Evolutionary conservation across 64 coral and sea anemone genomes (phyloP).

Genomic region (Catalaphyllia jardinei): DNA sequence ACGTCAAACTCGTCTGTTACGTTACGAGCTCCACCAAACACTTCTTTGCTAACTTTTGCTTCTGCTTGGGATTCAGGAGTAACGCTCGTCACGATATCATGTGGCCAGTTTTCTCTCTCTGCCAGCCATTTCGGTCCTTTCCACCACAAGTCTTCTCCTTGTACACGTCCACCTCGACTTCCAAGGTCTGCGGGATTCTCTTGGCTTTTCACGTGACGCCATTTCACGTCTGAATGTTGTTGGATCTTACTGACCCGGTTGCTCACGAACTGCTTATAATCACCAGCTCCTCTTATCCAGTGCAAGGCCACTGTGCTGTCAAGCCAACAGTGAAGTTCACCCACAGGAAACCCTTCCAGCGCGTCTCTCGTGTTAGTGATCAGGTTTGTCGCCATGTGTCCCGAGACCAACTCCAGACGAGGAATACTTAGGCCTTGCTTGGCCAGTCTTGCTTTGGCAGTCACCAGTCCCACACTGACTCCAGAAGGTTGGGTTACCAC

Average conservation of each 20-base stretch:
- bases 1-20: too few relatives aligned
- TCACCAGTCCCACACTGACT: not conserved
- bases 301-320: slow-evolving; percentile 8
- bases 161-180: not conserved
- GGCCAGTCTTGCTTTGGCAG: not conserved
- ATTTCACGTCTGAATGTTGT: too few relatives aligned
- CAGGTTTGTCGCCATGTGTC: too few relatives aligned
- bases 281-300: not conserved
- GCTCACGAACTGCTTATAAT: not conserved
- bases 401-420: too few relatives aligned
- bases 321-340: slow-evolving; percentile 1
- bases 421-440: too few relatives aligned
- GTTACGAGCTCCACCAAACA: too few relatives aligned
- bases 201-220: not conserved
- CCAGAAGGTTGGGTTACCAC: not conserved
- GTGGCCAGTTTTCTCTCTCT: too few relatives aligned
- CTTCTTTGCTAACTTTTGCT: too few relatives aligned
- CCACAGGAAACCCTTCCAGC: not conserved
- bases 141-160: not conserved
- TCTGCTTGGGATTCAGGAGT: too few relatives aligned
- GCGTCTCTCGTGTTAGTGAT: too few relatives aligned
- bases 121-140: not conserved
- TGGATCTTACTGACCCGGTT: too few relatives aligned
- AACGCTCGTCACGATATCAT: too few relatives aligned
- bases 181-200: not conserved